phyloP scores from a whole-genome alignment of 2,113 vertebrate species.

The Falcunculus frontatus region DNA sequence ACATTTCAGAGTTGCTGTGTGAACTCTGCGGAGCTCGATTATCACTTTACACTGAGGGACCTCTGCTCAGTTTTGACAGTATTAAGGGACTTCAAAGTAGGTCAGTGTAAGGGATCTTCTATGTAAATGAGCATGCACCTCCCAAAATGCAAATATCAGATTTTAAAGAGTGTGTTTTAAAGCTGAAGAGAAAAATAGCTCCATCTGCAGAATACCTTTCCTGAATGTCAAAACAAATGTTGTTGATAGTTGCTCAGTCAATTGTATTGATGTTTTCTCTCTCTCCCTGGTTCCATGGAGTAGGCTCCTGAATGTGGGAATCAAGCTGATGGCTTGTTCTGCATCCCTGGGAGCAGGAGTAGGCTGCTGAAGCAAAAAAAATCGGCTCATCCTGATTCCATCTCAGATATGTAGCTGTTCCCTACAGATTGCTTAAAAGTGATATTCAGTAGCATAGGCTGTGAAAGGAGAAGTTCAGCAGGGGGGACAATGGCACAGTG shows the following conservation, averaged over 20 bases:
- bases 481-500: neutral
- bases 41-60: neutral
- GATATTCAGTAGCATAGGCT: neutral
- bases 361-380: neutral
- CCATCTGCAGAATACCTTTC: neutral
- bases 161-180: neutral
- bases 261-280: neutral
- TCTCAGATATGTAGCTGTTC: neutral
- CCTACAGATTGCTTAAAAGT: neutral
- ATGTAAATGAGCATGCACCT: neutral
- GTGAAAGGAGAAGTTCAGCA: neutral
- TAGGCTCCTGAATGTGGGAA: neutral
- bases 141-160: neutral
- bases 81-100: slow-evolving; percentile 2
- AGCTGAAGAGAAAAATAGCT: neutral
- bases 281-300: neutral
- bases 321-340: neutral
- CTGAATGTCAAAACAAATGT: neutral
- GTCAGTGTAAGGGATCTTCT: neutral
- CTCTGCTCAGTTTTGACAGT: neutral
- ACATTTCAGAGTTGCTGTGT: neutral
- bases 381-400: neutral
- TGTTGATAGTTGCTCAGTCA: neutral
- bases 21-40: neutral
- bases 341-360: neutral